Base-by-base conservation (phyloP, 2,888 invertebrate species). In the Anaspis maculata region DNA sequence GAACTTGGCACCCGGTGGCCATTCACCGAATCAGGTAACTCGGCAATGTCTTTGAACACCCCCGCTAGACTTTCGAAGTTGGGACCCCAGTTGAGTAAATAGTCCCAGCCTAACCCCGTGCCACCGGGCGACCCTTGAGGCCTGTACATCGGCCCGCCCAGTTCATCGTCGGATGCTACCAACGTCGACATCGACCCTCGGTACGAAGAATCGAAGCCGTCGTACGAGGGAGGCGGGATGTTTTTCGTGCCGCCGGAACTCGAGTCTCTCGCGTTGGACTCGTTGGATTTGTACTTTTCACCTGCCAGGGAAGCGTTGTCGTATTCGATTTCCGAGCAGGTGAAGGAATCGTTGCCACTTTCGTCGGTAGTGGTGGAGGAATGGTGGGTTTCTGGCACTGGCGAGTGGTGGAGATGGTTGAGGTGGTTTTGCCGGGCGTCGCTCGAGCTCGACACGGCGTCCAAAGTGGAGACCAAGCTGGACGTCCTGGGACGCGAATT, bases 321-420 rank as follows among this genome's bases (percentile, higher is more conserved):
- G 61, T 92, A 94, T 64, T 96, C 96, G 59, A 94, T 94, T 70
- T 95, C 95, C 0, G 95, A 95, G 68, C 95, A 96, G 7, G 95
- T 96, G 69, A 96, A 96, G 51, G 94, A 94, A 61, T 96, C 95
- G 66, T 95, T 92, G 3, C 84, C 85, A 65, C 94, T 94, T 61
- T 94, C 94, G 52, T 92, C 88, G 6, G 92, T 87, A 5, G 86
- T 85, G 0, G 83, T 83, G 6, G 86, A 85, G 52, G 85, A 79
- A 52, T 83, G 76, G 26, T 76, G 72, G 49, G 84, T 79, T 50
- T 79, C 80, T 12, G 79, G 74, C 22, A 79, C 80, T 10, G 82
- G 81, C 14, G 81, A 81, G 42, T 52, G 82, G 49, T 79, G 79
- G 48, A 83, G 73, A 49, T 83, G 79, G 2, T 77, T 76, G 51